These are phyloP conservation scores for Lampris incognitus DNA, from an alignment of 2,113 vertebrate species.

Conservation along the genomic window DNA sequence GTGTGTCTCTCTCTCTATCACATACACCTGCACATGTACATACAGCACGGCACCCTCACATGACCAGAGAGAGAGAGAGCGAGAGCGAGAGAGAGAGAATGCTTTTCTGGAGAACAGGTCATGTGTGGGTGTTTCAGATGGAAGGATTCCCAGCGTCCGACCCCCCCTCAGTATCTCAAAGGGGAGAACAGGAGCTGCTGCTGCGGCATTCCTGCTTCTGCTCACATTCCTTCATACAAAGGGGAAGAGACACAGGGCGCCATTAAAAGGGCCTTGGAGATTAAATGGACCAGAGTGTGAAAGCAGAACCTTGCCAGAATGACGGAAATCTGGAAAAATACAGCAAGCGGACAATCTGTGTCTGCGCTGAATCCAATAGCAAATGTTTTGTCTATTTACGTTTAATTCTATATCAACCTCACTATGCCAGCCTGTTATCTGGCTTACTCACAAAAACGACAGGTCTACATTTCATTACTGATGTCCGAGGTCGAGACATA, in stretches of 20 bases:
- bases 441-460: no score
- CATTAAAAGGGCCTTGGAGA: constrained; percentile 30
- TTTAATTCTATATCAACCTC: no score
- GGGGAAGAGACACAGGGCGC: constrained; percentile 10
- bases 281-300: constrained; percentile 35
- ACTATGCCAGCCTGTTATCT: no score
- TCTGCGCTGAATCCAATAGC: not conserved
- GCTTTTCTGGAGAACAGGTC: constrained; percentile 51
- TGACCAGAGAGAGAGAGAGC: constrained; percentile 1
- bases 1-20: not conserved
- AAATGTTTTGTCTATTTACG: no score
- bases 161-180: not conserved
- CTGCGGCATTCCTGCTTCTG: constrained; percentile 25
- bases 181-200: constrained; percentile 22
- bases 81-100: constrained; percentile 13
- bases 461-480: no score
- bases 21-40: constrained; percentile 11
- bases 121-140: constrained; percentile 56
- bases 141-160: constrained; percentile 32
- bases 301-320: constrained; percentile 33
- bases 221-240: constrained; percentile 34
- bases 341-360: not conserved
- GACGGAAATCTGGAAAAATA: not conserved
- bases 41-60: constrained; percentile 5
- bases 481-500: no score